phyloP scores from a whole-genome alignment of 2,797 vertebrate species.

The Columba guinea region DNA sequence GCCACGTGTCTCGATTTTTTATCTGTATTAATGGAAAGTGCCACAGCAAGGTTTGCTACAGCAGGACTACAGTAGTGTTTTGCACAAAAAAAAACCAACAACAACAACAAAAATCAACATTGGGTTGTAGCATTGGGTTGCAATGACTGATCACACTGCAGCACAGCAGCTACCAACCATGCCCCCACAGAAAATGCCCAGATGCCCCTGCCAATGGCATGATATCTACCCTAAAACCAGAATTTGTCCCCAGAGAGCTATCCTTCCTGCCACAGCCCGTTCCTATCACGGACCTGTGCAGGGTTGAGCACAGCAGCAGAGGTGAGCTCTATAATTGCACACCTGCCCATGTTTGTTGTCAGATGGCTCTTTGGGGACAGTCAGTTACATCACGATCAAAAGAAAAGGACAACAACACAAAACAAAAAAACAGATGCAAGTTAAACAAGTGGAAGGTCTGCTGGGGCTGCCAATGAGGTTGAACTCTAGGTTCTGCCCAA shows the following conservation, averaged over 20 bases:
- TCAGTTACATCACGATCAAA: background rate
- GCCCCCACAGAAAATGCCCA: background rate
- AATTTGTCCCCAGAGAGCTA: background rate
- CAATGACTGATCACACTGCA: background rate
- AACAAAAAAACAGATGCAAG: conserved; percentile 34
- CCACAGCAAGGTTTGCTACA: background rate
- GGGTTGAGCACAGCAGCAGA: background rate
- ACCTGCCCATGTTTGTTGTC: conserved; percentile 28
- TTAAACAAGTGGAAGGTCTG: background rate
- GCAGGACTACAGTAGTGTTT: background rate
- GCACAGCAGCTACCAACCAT: background rate
- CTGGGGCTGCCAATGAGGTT: background rate
- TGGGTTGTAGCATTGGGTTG: no score
- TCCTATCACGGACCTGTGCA: rapidly evolving
- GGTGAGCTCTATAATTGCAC: conserved; percentile 27
- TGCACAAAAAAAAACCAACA: background rate
- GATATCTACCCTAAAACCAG: background rate
- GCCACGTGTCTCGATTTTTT: conserved; percentile 61
- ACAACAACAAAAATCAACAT: no score
- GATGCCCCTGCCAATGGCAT: rapidly evolving
- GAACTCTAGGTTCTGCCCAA: background rate
- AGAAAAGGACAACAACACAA: conserved; percentile 20
- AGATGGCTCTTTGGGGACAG: background rate
- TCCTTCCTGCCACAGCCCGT: rapidly evolving
- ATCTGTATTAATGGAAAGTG: conserved; percentile 55